Conservation (phyloP, 2,888 invertebrate species). For the Myathropa florea region DNA sequence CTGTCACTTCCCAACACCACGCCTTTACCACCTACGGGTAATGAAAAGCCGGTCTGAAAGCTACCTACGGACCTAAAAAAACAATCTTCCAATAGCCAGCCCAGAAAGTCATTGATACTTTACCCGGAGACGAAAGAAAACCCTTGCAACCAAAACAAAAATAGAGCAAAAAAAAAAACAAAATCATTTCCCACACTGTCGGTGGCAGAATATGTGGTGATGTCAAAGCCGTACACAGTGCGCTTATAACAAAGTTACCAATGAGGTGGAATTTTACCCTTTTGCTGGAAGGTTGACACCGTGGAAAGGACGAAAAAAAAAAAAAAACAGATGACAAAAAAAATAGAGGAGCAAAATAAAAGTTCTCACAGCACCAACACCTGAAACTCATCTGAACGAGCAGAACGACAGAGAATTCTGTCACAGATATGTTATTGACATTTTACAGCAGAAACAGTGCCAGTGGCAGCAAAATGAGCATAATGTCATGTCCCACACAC, state of each 20-base stretch:
- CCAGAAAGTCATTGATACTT: not conserved
- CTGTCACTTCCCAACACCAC: too few relatives aligned
- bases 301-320: not conserved
- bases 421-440: constrained; percentile 63
- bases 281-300: constrained; percentile 11
- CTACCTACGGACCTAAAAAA: not conserved
- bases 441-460: constrained; percentile 43
- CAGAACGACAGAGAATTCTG: constrained; percentile 46
- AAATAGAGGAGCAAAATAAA: constrained; percentile 1
- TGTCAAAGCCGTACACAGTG: constrained; percentile 21
- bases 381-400: constrained; percentile 30
- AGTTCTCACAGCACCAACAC: constrained; percentile 26
- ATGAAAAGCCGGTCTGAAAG: not conserved
- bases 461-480: constrained; percentile 60
- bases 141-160: not conserved
- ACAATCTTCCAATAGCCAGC: not conserved
- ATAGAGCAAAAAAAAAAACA: too few relatives aligned
- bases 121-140: not conserved
- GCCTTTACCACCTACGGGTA: too few relatives aligned
- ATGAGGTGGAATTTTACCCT: constrained; percentile 38
- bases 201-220: constrained; percentile 4
- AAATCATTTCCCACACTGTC: not conserved
- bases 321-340: not conserved
- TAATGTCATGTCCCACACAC: constrained; percentile 46
- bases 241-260: constrained; percentile 22